phyloP scores from a whole-genome alignment of 2,797 vertebrate species.

The Malurus leucopterus region DNA sequence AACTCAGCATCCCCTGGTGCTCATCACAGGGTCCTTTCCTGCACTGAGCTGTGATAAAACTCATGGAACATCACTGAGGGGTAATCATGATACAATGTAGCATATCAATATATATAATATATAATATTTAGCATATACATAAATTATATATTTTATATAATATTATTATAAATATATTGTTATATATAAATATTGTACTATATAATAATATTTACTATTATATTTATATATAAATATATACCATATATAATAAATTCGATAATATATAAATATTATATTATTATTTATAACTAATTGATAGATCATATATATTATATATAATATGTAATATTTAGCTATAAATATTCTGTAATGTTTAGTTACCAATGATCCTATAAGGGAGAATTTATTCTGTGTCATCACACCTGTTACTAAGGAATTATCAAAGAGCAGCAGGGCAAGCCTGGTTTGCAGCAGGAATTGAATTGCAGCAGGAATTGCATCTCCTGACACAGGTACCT shows the following conservation, averaged over 20 bases:
- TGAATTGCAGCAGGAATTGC: not conserved
- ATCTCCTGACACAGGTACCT: not conserved
- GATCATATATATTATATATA: too few relatives aligned
- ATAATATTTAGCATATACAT: too few relatives aligned
- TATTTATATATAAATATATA: too few relatives aligned
- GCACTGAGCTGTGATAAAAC: not conserved
- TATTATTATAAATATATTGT: too few relatives aligned
- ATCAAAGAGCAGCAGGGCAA: accelerated
- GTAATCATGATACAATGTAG: not conserved
- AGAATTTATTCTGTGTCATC: not conserved
- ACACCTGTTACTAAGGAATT: accelerated
- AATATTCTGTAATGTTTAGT: not conserved
- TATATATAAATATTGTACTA: too few relatives aligned
- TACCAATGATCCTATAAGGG: accelerated
- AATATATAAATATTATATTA: too few relatives aligned
- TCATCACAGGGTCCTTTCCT: not conserved
- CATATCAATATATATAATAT: too few relatives aligned
- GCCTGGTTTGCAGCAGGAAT: accelerated
- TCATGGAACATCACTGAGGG: accelerated
- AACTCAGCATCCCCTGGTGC: not conserved
- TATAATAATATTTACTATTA: too few relatives aligned
- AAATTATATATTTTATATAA: too few relatives aligned
- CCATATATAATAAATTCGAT: too few relatives aligned
- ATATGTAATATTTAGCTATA: too few relatives aligned
- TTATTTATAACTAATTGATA: too few relatives aligned